A percentile compares a stretch with the other conserved stretches of the same genome.
Conservation (phyloP, 2,797 vertebrate species). For the Brotula barbata region DNA sequence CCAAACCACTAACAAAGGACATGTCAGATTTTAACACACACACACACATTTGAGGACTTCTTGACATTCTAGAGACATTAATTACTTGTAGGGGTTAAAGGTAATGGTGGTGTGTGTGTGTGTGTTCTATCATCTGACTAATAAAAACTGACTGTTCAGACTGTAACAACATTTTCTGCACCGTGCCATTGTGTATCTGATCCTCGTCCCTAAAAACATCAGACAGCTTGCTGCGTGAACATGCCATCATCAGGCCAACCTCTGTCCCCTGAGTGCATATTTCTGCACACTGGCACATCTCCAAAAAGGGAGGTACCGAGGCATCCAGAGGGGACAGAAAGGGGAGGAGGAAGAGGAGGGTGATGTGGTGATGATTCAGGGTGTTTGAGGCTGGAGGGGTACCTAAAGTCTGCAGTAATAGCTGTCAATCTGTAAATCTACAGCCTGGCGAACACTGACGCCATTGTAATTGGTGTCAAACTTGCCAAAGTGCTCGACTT, state of each 20-base stretch:
- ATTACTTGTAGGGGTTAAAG: too few species aligned
- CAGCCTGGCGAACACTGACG: slow-evolving; percentile 37
- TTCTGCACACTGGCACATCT: slow-evolving; percentile 41
- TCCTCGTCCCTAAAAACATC: slow-evolving; percentile 46
- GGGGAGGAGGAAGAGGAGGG: background rate
- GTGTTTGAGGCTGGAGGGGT: slow-evolving; percentile 17
- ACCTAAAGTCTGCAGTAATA: slow-evolving; percentile 50
- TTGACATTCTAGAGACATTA: too few species aligned
- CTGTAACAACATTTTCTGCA: slow-evolving; percentile 10
- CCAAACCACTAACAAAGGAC: background rate
- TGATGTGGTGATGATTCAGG: slow-evolving; percentile 24
- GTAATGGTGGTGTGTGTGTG: too few species aligned
- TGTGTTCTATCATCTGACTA: slow-evolving; percentile 7
- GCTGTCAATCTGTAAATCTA: slow-evolving; percentile 5
- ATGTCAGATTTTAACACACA: background rate
- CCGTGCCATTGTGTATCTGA: slow-evolving; percentile 40
- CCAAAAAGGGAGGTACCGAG: slow-evolving; percentile 16
- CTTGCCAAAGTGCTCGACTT: slow-evolving; percentile 6
- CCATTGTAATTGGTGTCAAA: slow-evolving; percentile 37
- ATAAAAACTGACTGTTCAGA: slow-evolving; percentile 12
- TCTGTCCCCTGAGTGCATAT: slow-evolving; percentile 41
- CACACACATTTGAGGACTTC: too few species aligned
- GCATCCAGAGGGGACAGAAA: slow-evolving; percentile 8
- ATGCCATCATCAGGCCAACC: slow-evolving; percentile 53
- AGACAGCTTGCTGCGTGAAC: slow-evolving; percentile 11